Evolutionary conservation across 2,888 invertebrate species (phyloP).

Genomic region (Apotomis turbidana): DNA sequence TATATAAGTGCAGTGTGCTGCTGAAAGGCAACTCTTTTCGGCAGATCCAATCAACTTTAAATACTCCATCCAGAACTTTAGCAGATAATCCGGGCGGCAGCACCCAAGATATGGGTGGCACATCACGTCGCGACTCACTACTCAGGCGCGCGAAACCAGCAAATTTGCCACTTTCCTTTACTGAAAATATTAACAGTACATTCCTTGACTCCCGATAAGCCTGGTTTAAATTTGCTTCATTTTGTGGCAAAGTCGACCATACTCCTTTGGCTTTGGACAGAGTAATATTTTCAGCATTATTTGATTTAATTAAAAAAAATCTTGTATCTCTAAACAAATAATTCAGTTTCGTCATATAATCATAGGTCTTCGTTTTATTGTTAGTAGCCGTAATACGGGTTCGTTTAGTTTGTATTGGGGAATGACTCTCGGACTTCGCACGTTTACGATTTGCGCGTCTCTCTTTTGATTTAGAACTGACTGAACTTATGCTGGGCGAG

Average conservation of each 20-base stretch:
- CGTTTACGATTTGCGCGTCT: constrained; percentile 84
- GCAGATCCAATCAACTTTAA: constrained; percentile 98
- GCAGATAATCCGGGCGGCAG: constrained; percentile 96
- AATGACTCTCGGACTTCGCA: constrained; percentile 71
- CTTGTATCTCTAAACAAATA: constrained; percentile 97
- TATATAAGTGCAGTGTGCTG: constrained; percentile 95
- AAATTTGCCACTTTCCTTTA: constrained; percentile 98
- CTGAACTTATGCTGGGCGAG: constrained; percentile 91
- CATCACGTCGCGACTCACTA: constrained; percentile 95
- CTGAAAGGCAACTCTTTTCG: constrained; percentile 96
- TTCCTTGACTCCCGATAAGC: constrained; percentile 96
- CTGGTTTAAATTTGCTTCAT: constrained; percentile 97
- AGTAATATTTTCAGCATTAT: constrained; percentile 98
- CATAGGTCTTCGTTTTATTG: constrained; percentile 87
- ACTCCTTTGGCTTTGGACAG: constrained; percentile 97
- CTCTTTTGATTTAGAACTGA: constrained; percentile 87
- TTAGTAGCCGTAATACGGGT: constrained; percentile 63
- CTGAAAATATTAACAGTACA: constrained; percentile 97
- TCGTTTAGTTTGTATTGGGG: constrained; percentile 71
- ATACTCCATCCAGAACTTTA: constrained; percentile 97
- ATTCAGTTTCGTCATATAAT: constrained; percentile 94
- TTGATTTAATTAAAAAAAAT: constrained; percentile 98
- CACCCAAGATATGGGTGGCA: constrained; percentile 96
- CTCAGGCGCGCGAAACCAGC: constrained; percentile 96
- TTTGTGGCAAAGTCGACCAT: constrained; percentile 99